Percentiles rank a stretch among this genome's conserved stretches.
Evolutionary conservation across 2,797 vertebrate species (phyloP).

Genomic region (Aplochiton taeniatus): DNA sequence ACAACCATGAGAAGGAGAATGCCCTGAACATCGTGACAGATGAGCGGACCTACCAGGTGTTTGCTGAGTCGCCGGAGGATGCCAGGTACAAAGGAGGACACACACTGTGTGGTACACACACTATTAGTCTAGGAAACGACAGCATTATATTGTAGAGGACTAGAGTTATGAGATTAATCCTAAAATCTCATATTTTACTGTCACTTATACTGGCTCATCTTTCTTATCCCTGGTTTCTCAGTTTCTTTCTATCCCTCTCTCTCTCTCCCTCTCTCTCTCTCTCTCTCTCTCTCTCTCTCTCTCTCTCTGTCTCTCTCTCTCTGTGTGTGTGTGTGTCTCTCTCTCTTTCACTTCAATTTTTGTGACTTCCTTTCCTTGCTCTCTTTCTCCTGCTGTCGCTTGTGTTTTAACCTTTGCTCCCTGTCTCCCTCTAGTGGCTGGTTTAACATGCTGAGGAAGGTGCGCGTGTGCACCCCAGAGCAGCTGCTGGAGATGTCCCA

Average conservation of each 20-base stretch:
- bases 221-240: neutral
- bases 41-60: slow-evolving; percentile 90
- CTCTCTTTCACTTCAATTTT: neutral
- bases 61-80: slow-evolving; percentile 92
- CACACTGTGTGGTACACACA: neutral
- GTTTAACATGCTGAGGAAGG: slow-evolving; percentile 83
- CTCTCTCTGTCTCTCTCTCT: neutral
- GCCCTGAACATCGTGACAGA: slow-evolving; percentile 91
- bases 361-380: neutral
- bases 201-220: neutral
- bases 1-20: slow-evolving; percentile 93
- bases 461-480: slow-evolving; percentile 80
- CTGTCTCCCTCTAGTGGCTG: slow-evolving; percentile 73
- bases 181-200: neutral
- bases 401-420: neutral
- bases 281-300: neutral
- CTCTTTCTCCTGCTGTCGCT: neutral
- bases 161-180: neutral
- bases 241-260: slow-evolving; percentile 2
- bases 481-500: slow-evolving; percentile 85
- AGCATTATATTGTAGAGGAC: neutral
- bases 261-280: neutral
- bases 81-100: slow-evolving; percentile 78
- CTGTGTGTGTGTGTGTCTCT: neutral
- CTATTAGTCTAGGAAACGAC: neutral